A percentile compares a stretch with the other conserved stretches of the same genome.
phyloP scores from a whole-genome alignment of 2,888 invertebrate genomes.

The Syritta pipiens region DNA sequence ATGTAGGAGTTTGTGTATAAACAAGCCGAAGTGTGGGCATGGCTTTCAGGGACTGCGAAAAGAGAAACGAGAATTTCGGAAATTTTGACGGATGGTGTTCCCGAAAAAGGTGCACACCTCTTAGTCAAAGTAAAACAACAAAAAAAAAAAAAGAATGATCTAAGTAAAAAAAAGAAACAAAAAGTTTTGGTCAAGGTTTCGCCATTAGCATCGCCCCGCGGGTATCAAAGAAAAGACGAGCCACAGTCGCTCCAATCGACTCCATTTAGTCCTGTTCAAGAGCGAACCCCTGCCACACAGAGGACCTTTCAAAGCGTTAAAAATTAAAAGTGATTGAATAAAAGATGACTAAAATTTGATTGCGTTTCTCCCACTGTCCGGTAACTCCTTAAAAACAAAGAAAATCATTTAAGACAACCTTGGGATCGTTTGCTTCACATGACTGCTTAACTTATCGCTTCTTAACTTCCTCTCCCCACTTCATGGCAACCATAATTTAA shows the following conservation, averaged over 20 bases:
- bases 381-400: not conserved
- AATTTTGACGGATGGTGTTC: conserved; percentile 44
- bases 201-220: conserved; percentile 26
- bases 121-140: not conserved
- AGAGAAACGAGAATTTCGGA: not conserved
- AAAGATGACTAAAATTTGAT: not conserved
- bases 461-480: not conserved
- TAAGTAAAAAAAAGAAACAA: not conserved
- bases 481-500: conserved; percentile 14
- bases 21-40: conserved; percentile 72
- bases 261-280: conserved; percentile 15
- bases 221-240: not conserved
- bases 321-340: not conserved
- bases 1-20: conserved; percentile 84
- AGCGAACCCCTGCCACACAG: not conserved
- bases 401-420: not conserved
- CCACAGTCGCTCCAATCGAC: not conserved
- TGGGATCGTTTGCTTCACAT: conserved; percentile 13
- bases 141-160: not conserved
- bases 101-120: conserved; percentile 64
- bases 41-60: not conserved
- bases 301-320: conserved; percentile 13
- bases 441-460: not conserved
- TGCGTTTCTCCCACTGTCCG: conserved; percentile 6
- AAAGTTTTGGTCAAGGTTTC: conserved; percentile 1